A percentile compares a stretch with the other conserved stretches of the same genome.
Conservation (phyloP, 2,888 invertebrate genomes). For the Agriotes lineatus region DNA sequence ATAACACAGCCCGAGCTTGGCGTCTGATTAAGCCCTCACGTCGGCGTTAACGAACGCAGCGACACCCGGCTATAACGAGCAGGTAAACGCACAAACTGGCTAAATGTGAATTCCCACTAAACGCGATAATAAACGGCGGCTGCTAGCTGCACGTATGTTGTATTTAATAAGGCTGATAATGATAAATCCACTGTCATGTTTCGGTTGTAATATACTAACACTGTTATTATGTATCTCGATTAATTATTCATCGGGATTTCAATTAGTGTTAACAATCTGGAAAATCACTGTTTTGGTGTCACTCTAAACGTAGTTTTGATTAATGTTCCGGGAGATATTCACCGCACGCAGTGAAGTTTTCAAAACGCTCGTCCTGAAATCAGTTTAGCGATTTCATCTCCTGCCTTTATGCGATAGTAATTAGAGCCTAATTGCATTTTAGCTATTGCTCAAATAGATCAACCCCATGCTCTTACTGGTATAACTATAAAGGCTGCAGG, state of each 20-base stretch:
- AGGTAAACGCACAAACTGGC: no score
- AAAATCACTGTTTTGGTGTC: conserved; percentile 17
- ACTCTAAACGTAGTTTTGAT: neutral
- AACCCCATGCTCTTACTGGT: no score
- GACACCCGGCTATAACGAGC: no score
- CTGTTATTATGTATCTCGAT: conserved; percentile 28
- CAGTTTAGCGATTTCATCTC: no score
- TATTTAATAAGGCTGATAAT: conserved; percentile 37
- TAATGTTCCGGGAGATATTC: neutral
- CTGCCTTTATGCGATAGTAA: no score
- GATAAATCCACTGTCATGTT: conserved; percentile 37
- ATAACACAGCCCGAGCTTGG: conserved; percentile 5
- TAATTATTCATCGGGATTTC: conserved; percentile 19
- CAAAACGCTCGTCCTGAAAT: no score
- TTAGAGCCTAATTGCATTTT: no score
- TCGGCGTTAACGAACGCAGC: no score
- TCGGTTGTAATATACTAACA: conserved; percentile 18
- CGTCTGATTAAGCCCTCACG: no score
- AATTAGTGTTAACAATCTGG: conserved; percentile 13
- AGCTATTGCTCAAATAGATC: no score
- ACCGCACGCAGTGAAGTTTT: no score
- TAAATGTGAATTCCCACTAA: conserved; percentile 21
- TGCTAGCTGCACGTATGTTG: conserved; percentile 24
- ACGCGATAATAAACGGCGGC: conserved; percentile 15
- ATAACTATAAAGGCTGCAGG: no score